These are phyloP conservation scores for Neuroterus valhalla DNA, from an alignment of 1,140 invertebrate species.

Conservation along the genomic window DNA sequence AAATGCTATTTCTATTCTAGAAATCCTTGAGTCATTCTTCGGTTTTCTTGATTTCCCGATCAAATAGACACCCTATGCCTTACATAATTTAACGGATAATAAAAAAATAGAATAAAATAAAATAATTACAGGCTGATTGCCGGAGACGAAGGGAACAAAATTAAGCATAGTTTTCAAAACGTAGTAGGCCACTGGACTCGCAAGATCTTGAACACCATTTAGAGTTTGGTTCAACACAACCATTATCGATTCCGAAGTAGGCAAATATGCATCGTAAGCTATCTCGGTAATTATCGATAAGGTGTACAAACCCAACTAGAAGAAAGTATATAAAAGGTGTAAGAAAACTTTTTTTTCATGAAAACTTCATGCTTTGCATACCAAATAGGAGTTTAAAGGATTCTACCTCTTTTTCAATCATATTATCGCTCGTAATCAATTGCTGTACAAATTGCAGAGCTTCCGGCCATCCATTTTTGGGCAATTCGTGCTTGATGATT, in stretches of 20 bases:
- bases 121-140: conserved; percentile 77
- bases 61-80: no score
- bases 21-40: no score
- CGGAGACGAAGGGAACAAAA: conserved; percentile 77
- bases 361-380: conserved; percentile 30
- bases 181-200: conserved; percentile 77
- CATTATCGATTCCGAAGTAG: conserved; percentile 76
- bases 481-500: conserved; percentile 84
- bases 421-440: conserved; percentile 75
- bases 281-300: conserved; percentile 80
- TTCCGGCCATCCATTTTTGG: conserved; percentile 81
- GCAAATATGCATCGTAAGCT: conserved; percentile 77
- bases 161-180: conserved; percentile 79
- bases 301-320: conserved; percentile 80
- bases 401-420: conserved; percentile 78
- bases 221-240: conserved; percentile 76
- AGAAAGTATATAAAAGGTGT: conserved; percentile 40
- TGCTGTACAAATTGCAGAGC: conserved; percentile 81
- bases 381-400: conserved; percentile 17
- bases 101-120: not conserved
- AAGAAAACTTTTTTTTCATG: not conserved
- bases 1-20: no score
- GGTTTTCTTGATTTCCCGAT: no score
- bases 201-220: conserved; percentile 71
- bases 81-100: conserved; percentile 9